Evolutionary conservation across 92 coral and sea anemone species (phyloP), one percentile per base, ranked within the genome.

Genomic region (Parazoanthus swiftii): DNA sequence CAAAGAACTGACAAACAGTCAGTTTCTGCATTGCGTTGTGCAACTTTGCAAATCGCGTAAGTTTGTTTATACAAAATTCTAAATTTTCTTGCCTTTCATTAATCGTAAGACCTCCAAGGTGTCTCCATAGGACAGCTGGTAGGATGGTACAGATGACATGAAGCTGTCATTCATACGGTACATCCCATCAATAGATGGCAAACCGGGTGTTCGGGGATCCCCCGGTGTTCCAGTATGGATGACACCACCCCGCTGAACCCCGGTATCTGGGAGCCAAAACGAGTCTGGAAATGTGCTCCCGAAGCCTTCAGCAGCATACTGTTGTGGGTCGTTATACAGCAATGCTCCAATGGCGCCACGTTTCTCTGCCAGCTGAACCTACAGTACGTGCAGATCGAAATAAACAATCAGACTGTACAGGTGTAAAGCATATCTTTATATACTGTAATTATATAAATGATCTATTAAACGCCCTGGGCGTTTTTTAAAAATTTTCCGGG

Each of bases 261-360:
- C 99, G 39, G 97, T 90, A 89, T 92, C 92, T 33, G 99, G 99
- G 29, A 97, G 94, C 98, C 98, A 97, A 88, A 93, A 90, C 18
- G 91, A 90, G 14, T 88, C 58, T 21, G 99, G 99, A 87, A 86
- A 97, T 2, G 94, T 92, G 66, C 93, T 91, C 43, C 89, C 74
- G 23, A 83, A 50, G 50, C 98, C 97, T 11, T 94, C 93, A 9
- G 97, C 96, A 1, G 99, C 99, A 86, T 85, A 95, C 88, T 97
- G 92, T 67, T 48, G 87, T 0, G 99, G 99, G 89, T 97, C 99
- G 5, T 92, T 97, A 92, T 97, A 97, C 13, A 95, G 75, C 3
- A 97, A 80, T 18, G 77, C 94, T 42, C 98, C 99, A n/a, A 83
- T 81, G n/a, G 99, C 99, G 18, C 99, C 98, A 50, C 91, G 85